Evolutionary conservation across 2,113 vertebrate species (phyloP), one percentile per base, ranked within the genome.

Genomic region (Carassius carassius): DNA sequence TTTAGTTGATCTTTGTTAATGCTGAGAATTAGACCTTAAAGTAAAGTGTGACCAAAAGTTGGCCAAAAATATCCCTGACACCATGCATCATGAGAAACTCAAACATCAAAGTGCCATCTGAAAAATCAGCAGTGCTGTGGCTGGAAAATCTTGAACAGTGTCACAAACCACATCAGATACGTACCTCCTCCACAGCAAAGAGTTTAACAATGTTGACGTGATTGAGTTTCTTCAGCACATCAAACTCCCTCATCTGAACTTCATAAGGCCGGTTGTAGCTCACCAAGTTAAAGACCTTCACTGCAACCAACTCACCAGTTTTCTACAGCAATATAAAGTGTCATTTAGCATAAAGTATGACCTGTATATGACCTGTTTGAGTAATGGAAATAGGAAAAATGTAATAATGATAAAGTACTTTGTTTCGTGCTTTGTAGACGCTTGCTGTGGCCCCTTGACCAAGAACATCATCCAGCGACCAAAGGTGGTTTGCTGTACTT

Each of bases 201-300:
- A 99, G 91, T 58, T 91, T 96, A 89, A 99, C 93, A 0, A 99
- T 98, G 82, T 99, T 99, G 88, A 92, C 90, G 86, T 99, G 97
- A 90, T 94, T 96, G 88, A 99, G 95, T 89, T 94, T 97, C 89
- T 96, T 90, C 87, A 99, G 93, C 93, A 99, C 95, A 84, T 99
- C 97, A 0, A 99, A 98, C 93, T 99, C 97, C 63, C 98, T 94
- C 94, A 96, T 94, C 92, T 97, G 98, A 4, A 98, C 97, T 81
- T 98, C 96, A 0, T 90, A 95, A 0, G 97, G 96, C 19, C 97
- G 94, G 84, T 93, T 91, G 93, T 98, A 98, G 93, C 98, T 99
- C 88, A 91, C 84, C 0, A 90, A 82, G 35, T 98, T 99, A 72
- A 99, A 99, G 37, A 99, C 97, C 89, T 99, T 99, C 83, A 98